Base-by-base conservation (phyloP, 2,888 invertebrate species). In the Acanthosoma haemorrhoidale region DNA sequence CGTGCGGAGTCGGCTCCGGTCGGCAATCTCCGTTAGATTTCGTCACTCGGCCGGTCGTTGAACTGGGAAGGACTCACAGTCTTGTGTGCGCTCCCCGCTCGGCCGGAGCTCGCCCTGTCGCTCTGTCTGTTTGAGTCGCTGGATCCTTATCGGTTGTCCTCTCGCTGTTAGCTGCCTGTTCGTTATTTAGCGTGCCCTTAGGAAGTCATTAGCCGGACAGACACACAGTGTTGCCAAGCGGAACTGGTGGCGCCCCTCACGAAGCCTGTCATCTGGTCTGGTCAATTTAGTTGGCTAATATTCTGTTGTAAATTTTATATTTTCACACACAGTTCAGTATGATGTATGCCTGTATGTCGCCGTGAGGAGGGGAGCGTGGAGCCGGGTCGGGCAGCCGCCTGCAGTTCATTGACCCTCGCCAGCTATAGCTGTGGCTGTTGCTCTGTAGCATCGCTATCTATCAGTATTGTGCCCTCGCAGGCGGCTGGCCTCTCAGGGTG, bases 1-100 rank as follows among this genome's bases (percentile, higher is more conserved):
- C 72, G 72, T 41, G 70, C 15, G 38, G 16, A 34, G 11, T 71
- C 71, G 70, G 68, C 39, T 18, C 29, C 39, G 9, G n/a, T 72
- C 73, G 71, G 70, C 59, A 31, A 32, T 43, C 66, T 72, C 71
- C 71, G 71, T 70, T 70, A 70, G 34, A 67, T 71, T 72, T 71
- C 73, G 73, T 72, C 73, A 72, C 60, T 71, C 63, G 70, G 73
- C 51, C 70, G 72, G 72, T 70, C 73, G 70, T 72, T 73, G 73
- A 73, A 73, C 73, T 73, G 73, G 73, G 73, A 73, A 73, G 73
- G 63, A 57, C 57, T 59, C 70, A 41, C 71, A 73, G 73, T 73
- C 73, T 73, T 69, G 72, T 72, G 71, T 71, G 71, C 69, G 71
- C 73, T 60, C 59, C 29, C 43, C 43, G 41, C 32, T 57, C 61